Percentiles rank a stretch among this genome's conserved stretches.
Conservation (phyloP, 2,797 vertebrate species). For the Microctenopoma stevenorrisi region DNA sequence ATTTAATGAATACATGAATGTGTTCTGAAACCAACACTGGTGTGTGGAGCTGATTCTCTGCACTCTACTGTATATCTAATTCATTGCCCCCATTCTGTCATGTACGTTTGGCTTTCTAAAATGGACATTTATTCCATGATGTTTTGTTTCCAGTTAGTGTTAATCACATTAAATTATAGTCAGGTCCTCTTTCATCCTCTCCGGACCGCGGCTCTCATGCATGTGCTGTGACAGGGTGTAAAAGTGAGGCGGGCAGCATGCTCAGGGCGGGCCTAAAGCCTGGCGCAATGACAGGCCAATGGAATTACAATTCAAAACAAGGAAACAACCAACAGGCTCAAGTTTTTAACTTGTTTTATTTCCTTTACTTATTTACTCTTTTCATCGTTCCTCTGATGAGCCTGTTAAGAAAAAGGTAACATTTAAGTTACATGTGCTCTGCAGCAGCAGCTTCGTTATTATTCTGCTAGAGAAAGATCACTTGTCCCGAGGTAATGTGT, state of each 20-base stretch:
- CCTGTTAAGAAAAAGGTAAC: too few relatives aligned
- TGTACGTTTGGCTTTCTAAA: conserved; percentile 54
- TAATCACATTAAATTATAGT: conserved; percentile 77
- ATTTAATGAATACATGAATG: conserved; percentile 36
- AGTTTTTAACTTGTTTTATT: background rate
- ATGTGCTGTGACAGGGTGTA: conserved; percentile 48
- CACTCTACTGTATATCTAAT: conserved; percentile 68
- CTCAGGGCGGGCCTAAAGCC: conserved; percentile 33
- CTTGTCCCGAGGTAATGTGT: too few relatives aligned
- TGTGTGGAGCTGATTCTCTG: conserved; percentile 25
- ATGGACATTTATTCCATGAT: conserved; percentile 74
- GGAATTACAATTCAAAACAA: conserved; percentile 40
- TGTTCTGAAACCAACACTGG: conserved; percentile 21
- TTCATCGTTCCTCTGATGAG: conserved; percentile 25
- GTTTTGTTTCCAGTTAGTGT: conserved; percentile 78
- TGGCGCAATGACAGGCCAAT: conserved; percentile 25
- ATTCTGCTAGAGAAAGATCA: too few relatives aligned
- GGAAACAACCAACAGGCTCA: conserved; percentile 15
- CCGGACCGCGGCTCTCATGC: conserved; percentile 11
- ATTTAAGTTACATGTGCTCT: too few relatives aligned
- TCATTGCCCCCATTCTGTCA: conserved; percentile 77
- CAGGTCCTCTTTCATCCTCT: conserved; percentile 63
- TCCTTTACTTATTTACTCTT: conserved; percentile 14
- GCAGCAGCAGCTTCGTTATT: too few relatives aligned
- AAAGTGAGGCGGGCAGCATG: conserved; percentile 26